Conservation (phyloP, 2,797 vertebrate genomes). For the Bucorvus abyssinicus region DNA sequence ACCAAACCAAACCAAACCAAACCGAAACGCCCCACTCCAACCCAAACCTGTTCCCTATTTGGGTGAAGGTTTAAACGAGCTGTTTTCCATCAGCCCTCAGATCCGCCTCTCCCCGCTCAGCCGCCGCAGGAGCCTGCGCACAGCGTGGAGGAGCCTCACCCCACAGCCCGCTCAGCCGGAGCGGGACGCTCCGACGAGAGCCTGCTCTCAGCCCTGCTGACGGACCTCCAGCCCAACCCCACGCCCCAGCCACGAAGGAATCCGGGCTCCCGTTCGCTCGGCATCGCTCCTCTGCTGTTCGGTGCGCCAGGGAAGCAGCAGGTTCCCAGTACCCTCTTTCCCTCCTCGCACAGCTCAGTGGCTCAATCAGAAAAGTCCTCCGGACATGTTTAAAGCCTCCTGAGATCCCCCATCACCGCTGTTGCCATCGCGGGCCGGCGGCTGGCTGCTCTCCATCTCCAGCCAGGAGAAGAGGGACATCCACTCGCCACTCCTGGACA, state of each 20-base stretch:
- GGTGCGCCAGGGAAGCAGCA: not conserved
- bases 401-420: not conserved
- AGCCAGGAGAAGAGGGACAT: not conserved
- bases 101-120: not conserved
- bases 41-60: not conserved
- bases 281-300: not conserved
- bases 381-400: accelerated
- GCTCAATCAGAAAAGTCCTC: not conserved
- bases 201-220: not conserved
- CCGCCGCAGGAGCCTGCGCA: not conserved
- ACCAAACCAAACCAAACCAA: not conserved
- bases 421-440: accelerated
- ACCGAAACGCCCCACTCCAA: not conserved
- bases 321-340: not conserved
- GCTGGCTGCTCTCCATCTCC: not conserved
- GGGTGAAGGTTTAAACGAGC: not conserved
- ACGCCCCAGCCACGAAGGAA: accelerated
- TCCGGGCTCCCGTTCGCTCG: accelerated
- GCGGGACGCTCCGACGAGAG: accelerated
- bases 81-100: not conserved
- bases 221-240: accelerated
- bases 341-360: not conserved
- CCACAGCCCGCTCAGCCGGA: not conserved
- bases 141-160: not conserved
- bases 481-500: not conserved